Percentiles rank a stretch among this genome's conserved stretches.
phyloP scores from a whole-genome alignment of 2,888 invertebrate species.

The Crocallis elinguaria region DNA sequence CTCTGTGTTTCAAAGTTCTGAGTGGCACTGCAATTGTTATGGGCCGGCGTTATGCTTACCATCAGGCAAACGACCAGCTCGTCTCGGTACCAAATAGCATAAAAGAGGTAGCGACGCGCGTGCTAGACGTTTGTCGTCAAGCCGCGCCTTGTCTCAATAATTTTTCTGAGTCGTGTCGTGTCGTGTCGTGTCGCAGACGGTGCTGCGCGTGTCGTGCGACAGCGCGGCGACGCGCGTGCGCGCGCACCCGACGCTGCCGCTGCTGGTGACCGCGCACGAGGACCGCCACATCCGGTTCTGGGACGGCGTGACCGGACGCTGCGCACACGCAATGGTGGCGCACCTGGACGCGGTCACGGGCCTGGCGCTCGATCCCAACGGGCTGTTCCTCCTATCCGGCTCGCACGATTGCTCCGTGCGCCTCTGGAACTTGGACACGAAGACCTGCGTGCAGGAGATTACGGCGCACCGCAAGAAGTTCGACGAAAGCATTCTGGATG shows the following conservation, averaged over 20 bases:
- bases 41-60: too few species aligned
- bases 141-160: too few species aligned
- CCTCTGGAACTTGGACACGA: conserved; percentile 99
- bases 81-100: too few species aligned
- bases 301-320: conserved; percentile 97
- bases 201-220: conserved; percentile 88
- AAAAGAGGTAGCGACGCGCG: too few species aligned
- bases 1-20: too few species aligned
- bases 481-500: conserved; percentile 99
- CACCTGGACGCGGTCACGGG: conserved; percentile 99
- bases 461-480: conserved; percentile 99
- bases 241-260: conserved; percentile 97
- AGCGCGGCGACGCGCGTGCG: conserved; percentile 91
- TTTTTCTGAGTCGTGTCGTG: background rate
- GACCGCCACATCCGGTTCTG: conserved; percentile 99
- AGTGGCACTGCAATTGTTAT: too few species aligned
- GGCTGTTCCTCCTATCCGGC: conserved; percentile 98
- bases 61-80: too few species aligned
- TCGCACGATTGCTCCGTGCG: conserved; percentile 99
- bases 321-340: conserved; percentile 99
- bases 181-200: conserved; percentile 70
- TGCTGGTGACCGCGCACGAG: conserved; percentile 98
- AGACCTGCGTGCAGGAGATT: conserved; percentile 99
- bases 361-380: conserved; percentile 99
- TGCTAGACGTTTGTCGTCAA: too few species aligned